Evolutionary conservation across 2,113 vertebrate species (phyloP).

Genomic region (Gymnarchus niloticus): DNA sequence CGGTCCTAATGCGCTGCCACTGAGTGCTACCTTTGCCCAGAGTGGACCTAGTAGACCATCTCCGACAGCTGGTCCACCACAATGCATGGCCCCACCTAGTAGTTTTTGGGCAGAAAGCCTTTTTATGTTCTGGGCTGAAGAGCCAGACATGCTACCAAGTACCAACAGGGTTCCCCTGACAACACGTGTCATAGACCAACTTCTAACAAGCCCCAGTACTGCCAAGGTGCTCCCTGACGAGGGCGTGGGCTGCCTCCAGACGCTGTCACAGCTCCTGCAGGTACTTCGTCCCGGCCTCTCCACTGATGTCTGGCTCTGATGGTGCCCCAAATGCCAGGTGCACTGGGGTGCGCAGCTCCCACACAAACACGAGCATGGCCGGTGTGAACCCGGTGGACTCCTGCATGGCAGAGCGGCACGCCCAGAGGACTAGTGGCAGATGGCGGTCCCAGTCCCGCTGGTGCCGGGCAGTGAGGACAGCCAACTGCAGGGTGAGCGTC

Average conservation of each 20-base stretch:
- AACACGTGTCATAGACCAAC: not conserved
- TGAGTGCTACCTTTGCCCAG: not conserved
- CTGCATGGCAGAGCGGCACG: not conserved
- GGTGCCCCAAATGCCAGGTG: conserved; percentile 13
- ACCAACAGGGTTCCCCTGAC: not conserved
- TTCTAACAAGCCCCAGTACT: not conserved
- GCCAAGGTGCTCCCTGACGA: not conserved
- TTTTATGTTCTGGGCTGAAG: not conserved
- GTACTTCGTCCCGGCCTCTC: not conserved
- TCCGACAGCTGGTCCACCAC: not conserved
- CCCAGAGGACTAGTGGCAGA: not conserved
- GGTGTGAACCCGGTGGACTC: not conserved
- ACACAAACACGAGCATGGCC: not conserved
- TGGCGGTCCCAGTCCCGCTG: not conserved
- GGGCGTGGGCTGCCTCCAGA: not conserved
- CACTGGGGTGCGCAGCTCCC: not conserved
- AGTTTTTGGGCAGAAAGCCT: not conserved
- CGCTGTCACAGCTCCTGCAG: not conserved
- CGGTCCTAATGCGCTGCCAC: not conserved
- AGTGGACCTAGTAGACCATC: not conserved
- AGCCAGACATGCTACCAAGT: not conserved
- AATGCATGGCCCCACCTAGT: not conserved
- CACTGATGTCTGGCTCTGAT: not conserved
- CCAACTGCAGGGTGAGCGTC: not conserved
- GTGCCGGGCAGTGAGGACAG: not conserved